A percentile compares a stretch with the other conserved stretches of the same genome.
phyloP scores from a whole-genome alignment of 2,797 vertebrate species.

The Pseudochaenichthys georgianus region DNA sequence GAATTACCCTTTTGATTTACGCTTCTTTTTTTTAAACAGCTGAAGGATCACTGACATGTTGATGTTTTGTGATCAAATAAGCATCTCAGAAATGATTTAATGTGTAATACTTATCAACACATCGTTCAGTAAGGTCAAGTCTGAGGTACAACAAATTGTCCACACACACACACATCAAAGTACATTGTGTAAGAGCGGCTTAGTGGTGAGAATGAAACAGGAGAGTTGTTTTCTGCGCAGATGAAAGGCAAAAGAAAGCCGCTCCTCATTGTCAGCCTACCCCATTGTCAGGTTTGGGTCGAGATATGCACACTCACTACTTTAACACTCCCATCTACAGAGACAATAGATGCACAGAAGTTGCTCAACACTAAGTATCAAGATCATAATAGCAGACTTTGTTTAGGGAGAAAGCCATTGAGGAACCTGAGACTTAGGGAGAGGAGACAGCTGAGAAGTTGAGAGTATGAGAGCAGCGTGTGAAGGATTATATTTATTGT shows the following conservation, averaged over 20 bases:
- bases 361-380: constrained; percentile 78
- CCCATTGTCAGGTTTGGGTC: constrained; percentile 73
- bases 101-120: constrained; percentile 35
- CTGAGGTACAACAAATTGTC: constrained; percentile 10
- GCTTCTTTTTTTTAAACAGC: not conserved
- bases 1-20: not conserved
- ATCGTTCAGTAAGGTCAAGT: constrained; percentile 20
- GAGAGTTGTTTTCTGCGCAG: constrained; percentile 77
- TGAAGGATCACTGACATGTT: constrained; percentile 13
- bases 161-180: constrained; percentile 70
- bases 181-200: constrained; percentile 70
- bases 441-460: constrained; percentile 79
- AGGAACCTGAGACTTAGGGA: constrained; percentile 76
- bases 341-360: constrained; percentile 74
- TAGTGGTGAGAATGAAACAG: constrained; percentile 79
- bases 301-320: constrained; percentile 75
- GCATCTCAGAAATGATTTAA: constrained; percentile 18
- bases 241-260: constrained; percentile 81
- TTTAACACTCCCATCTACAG: constrained; percentile 70
- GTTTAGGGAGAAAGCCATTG: constrained; percentile 65
- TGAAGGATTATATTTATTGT: constrained; percentile 78
- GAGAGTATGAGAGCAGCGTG: constrained; percentile 73
- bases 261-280: constrained; percentile 74
- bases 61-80: constrained; percentile 17
- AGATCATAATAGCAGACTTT: constrained; percentile 77